Evolutionary conservation across 2,888 invertebrate species (phyloP), one percentile per base, ranked within the genome.

Genomic region (Eulithis testata): DNA sequence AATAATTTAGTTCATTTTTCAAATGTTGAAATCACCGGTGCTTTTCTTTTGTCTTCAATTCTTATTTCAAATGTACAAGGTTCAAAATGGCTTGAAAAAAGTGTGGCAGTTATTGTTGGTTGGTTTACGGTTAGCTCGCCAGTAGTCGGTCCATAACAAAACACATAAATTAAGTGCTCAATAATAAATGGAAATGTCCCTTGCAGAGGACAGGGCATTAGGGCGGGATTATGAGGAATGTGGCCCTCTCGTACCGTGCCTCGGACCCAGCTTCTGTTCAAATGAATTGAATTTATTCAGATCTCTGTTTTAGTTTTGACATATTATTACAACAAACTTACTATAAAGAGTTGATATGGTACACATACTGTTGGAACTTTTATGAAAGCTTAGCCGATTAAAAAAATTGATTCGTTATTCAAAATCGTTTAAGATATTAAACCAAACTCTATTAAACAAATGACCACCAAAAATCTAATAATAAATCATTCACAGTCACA

Each of bases 111-210:
- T 74, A 77, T 66, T 72, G 75, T 78, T 70, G 81, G 84, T 82
- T 58, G 43, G 73, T 68, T 75, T 72, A 68, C 79, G 78, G 77
- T 79, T 75, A 70, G 74, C 69, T 79, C 76, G 78, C 84, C 84
- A 86, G 90, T 89, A 88, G 90, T 90, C 85, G 91, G 93, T 90
- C 93, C 92, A 93, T 92, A 91, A 92, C 91, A 92, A 93, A 92
- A 93, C 93, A 93, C 93, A 93, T 93, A 93, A 93, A 93, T 93
- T 93, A 93, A 93, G 93, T 92, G 92, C 93, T 92, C 93, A 93
- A 93, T 93, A 93, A 93, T 93, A 93, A 93, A 93, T 93, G 93
- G 93, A 91, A 92, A 91, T 93, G 93, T 93, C 93, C 92, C 86
- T 88, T 87, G 90, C 93, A 93, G 93, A 90, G 91, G 91, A 91